Evolutionary conservation across 2,888 invertebrate species (phyloP), one percentile per base, ranked within the genome.

Genomic region (Galeruca laticollis): DNA sequence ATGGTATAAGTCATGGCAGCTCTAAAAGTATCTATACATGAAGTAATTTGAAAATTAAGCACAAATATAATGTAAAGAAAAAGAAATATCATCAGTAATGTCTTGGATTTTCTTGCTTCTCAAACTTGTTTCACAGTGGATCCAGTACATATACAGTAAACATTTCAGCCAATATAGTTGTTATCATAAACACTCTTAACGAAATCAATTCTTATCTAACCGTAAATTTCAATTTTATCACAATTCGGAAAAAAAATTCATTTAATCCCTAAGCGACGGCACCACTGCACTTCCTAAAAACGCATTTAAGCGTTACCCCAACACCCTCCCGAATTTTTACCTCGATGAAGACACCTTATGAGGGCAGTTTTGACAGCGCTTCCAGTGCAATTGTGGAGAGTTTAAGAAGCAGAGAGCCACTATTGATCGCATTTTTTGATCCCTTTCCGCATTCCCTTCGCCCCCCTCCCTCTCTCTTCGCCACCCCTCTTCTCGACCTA

Each of bases 401-500:
- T 84, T 84, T 85, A 86, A 85, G 85, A 85, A 85, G 84, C 81
- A 83, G 82, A 80, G 79, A 79, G 81, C 80, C 83, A 82, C 84
- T 86, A 86, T 86, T 86, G 86, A 86, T 86, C 86, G 86, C 84
- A 86, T 85, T 86, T 86, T 86, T 86, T 85, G 85, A 85, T 86
- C 84, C 86, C 84, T 82, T 84, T 83, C 82, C 83, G 80, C 80
- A 78, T 80, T 76, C 75, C 79, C 77, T 73, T 76, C 75, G 68
- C 76, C 78, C 78, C 72, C 71, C 78, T 75, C 73, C 75, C 72
- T 71, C 70, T 73, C 76, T 66, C 72, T 74, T 63, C 74, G 68
- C 63, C 73, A 71, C 54, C 75, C 73, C 68, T 75, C 69, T 73
- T 73, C 57, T 37, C 72, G 71, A 47, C 75, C 72, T 73, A 73